These are phyloP conservation scores for Bombus sibiricus DNA, from an alignment of 1,140 invertebrate genomes.

Conservation along the genomic window DNA sequence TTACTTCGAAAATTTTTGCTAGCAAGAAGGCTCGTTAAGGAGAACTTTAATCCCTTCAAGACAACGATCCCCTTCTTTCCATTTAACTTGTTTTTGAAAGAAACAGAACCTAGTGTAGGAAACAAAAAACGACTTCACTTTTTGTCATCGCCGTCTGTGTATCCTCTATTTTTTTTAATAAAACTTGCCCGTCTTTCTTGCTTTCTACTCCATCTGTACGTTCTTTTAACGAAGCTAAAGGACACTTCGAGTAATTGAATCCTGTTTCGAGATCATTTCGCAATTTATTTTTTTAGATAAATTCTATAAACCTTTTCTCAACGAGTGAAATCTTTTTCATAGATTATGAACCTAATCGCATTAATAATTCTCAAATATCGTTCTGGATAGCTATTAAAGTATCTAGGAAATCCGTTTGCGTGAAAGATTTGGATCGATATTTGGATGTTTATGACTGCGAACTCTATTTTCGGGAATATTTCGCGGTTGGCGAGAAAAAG, in stretches of 20 bases:
- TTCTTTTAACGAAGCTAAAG: neutral
- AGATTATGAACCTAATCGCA: no score
- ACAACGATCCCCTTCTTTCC: neutral
- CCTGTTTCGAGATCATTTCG: neutral
- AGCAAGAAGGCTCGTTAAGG: slow-evolving; percentile 8
- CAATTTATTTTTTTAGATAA: neutral
- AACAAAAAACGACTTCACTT: neutral
- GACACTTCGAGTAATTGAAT: neutral
- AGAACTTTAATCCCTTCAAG: slow-evolving; percentile 15
- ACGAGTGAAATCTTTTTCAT: no score
- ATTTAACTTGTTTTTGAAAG: slow-evolving; percentile 12
- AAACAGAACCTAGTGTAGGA: neutral
- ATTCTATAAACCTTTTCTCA: no score
- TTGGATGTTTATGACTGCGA: neutral
- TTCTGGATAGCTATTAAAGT: no score
- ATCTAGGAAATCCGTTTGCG: no score
- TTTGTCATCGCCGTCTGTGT: neutral
- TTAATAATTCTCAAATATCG: neutral
- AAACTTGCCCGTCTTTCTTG: slow-evolving; percentile 2
- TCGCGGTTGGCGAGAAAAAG: neutral
- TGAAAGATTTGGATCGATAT: no score
- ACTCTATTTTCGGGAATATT: neutral
- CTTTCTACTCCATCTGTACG: neutral
- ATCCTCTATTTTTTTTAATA: neutral
- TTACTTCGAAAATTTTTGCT: slow-evolving; percentile 10